Base-by-base conservation (phyloP, 2,888 invertebrate species). In the Dasypolia templi region DNA sequence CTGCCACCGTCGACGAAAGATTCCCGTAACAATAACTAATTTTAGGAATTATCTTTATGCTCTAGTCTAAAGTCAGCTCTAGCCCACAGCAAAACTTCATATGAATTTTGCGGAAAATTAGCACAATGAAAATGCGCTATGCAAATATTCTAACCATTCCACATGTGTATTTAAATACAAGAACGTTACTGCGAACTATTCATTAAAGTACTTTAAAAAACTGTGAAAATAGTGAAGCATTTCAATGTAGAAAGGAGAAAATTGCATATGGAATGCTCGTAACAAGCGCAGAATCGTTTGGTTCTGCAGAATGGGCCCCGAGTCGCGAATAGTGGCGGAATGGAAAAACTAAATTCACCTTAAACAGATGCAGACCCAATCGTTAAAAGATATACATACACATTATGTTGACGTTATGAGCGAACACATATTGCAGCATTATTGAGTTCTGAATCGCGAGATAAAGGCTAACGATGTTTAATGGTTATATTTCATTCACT, bases 251-350 rank as follows among this genome's bases (percentile, higher is more conserved):
- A 77, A 74, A 55, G 68, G 65, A 75, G 76, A 82, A 84, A 83
- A 85, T 83, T 85, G 83, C 78, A 83, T 83, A 78, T 61, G 75
- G 58, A 84, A 82, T 82, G 80, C 59, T 77, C 58, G 75, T 83
- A 76, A 75, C 82, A 65, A 79, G 71, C 59, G 73, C 64, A 64
- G 61, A 73, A 83, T 75, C 59, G 75, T 78, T 75, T 69, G 72
- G 71, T 74, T 58, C 77, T 64, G 56, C 68, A 49, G 73, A 84
- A 82, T 82, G 74, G 75, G 75, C 56, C 78, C 76, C 76, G 58
- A 42, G 83, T 73, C 71, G 85, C 74, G 46, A 78, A 72, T 77
- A 73, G 59, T 69, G 72, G 71, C 19, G 53, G 55, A 77, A 79
- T 67, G 72, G 65, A 81, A 82, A 85, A 85, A 82, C 70, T 70